Conservation (phyloP, 1,140 invertebrate species). For the Macrocentrus cingulum region DNA sequence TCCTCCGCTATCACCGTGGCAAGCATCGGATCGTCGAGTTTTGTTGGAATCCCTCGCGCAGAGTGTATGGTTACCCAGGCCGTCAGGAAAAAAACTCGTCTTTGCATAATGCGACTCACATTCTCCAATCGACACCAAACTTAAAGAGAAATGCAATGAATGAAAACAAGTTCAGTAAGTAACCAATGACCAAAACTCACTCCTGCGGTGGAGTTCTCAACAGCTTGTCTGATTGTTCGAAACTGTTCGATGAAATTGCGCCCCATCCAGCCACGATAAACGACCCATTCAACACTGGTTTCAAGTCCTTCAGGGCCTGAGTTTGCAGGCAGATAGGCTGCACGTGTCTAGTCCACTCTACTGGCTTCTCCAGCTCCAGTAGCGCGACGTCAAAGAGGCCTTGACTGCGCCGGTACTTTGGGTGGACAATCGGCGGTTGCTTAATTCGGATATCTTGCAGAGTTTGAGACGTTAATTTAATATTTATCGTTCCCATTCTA, state of each 20-base stretch:
- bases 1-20: conserved; percentile 78
- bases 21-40: conserved; percentile 57
- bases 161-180: neutral
- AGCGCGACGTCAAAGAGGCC: conserved; percentile 61
- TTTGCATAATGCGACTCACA: conserved; percentile 33
- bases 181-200: conserved; percentile 27
- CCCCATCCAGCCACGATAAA: conserved; percentile 51
- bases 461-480: conserved; percentile 25
- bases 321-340: conserved; percentile 55
- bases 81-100: conserved; percentile 30
- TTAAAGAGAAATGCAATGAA: conserved; percentile 17
- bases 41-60: conserved; percentile 41
- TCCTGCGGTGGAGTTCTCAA: conserved; percentile 42
- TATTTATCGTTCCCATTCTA: conserved; percentile 45
- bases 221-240: conserved; percentile 31
- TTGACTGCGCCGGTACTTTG: conserved; percentile 47
- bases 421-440: conserved; percentile 48
- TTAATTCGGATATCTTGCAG: conserved; percentile 43
- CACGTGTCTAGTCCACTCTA: conserved; percentile 39
- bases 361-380: conserved; percentile 46
- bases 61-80: conserved; percentile 39
- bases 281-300: conserved; percentile 25
- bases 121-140: conserved; percentile 30
- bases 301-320: conserved; percentile 39
- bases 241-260: conserved; percentile 32